Conservation (phyloP, 2,113 vertebrate species). For the Coptodon rendalli region DNA sequence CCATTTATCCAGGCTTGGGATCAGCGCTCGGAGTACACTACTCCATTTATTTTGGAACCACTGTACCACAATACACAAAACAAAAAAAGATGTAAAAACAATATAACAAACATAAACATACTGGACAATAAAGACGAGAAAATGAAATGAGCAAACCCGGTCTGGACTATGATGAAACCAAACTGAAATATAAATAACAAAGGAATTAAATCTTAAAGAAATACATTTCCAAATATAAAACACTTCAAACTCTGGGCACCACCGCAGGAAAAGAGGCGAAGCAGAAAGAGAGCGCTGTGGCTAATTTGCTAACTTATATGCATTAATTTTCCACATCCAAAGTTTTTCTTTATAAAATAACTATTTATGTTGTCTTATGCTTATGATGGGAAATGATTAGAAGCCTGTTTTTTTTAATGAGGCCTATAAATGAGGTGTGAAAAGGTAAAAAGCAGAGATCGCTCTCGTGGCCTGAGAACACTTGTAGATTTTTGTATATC, state of each 20-base stretch:
- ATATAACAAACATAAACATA: background rate
- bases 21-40: fast-evolving
- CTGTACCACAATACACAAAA: background rate
- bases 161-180: background rate
- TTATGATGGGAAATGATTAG: background rate
- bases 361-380: background rate
- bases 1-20: fast-evolving
- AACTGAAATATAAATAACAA: fast-evolving
- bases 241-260: background rate
- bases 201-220: background rate
- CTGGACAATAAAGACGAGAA: background rate
- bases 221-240: background rate
- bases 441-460: background rate
- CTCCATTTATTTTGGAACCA: fast-evolving
- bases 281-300: background rate
- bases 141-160: background rate
- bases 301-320: background rate
- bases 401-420: background rate
- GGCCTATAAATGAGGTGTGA: fast-evolving
- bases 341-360: background rate
- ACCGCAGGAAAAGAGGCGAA: background rate
- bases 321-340: fast-evolving
- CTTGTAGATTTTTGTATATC: background rate
- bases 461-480: fast-evolving
- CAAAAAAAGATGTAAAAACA: background rate